Evolutionary conservation across 2,888 invertebrate genomes (phyloP).

Genomic region (Prosopocoilus inquinatus): DNA sequence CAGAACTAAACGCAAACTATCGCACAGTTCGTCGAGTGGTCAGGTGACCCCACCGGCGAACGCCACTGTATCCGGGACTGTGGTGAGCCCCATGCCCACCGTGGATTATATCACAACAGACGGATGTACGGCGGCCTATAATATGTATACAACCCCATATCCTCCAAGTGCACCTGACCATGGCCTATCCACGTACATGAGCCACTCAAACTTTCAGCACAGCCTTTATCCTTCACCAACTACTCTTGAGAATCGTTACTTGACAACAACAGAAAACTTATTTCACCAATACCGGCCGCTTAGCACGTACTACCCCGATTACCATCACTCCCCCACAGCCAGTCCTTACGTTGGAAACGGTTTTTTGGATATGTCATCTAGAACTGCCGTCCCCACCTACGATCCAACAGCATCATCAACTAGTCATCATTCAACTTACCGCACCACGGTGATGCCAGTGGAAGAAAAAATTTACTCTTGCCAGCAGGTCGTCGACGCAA

Average conservation of each 20-base stretch:
- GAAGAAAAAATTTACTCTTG: conserved; percentile 64
- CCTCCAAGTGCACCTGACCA: conserved; percentile 66
- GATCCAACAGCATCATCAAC: conserved; percentile 47
- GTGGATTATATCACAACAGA: conserved; percentile 70
- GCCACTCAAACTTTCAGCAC: conserved; percentile 69
- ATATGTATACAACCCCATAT: conserved; percentile 78
- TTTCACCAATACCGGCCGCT: conserved; percentile 90
- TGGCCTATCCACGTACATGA: conserved; percentile 62
- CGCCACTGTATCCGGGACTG: conserved; percentile 58
- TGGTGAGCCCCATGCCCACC: conserved; percentile 56
- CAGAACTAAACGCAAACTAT: conserved; percentile 47
- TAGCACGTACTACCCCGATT: conserved; percentile 77
- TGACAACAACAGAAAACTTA: conserved; percentile 77
- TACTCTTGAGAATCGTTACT: conserved; percentile 60
- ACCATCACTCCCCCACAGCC: conserved; percentile 67
- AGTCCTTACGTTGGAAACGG: conserved; percentile 75
- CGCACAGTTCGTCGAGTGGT: conserved; percentile 43
- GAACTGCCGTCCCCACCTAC: conserved; percentile 64
- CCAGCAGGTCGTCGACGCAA: conserved; percentile 59
- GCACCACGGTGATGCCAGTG: conserved; percentile 48
- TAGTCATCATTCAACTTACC: conserved; percentile 50
- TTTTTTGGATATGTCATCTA: conserved; percentile 74
- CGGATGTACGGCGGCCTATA: conserved; percentile 67
- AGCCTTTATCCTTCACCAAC: conserved; percentile 57
- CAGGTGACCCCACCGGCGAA: conserved; percentile 49